Evolutionary conservation across 2,888 invertebrate species (phyloP).

Genomic region (Callyntrura guangdongensis): DNA sequence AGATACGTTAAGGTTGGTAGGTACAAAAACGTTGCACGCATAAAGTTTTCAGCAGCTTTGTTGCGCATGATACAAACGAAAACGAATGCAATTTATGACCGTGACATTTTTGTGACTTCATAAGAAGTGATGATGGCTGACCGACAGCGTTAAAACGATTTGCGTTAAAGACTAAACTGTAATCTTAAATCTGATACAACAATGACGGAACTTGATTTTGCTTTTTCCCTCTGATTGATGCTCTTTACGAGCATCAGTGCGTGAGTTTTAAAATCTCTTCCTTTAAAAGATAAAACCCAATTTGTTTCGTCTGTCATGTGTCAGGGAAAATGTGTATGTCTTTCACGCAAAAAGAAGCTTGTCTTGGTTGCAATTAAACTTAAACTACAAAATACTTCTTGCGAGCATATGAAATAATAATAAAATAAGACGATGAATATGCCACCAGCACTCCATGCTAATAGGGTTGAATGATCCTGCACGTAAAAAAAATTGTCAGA

Average conservation of each 20-base stretch:
- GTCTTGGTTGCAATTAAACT: background rate
- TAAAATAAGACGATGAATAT: background rate
- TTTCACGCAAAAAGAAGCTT: background rate
- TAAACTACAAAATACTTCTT: conserved; percentile 2
- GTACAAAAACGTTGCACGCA: too few species aligned
- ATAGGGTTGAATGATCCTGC: background rate
- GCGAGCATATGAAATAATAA: background rate
- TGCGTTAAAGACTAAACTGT: background rate
- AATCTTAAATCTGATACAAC: conserved; percentile 35
- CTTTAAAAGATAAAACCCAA: background rate
- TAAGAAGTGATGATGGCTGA: background rate
- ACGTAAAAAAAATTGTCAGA: background rate
- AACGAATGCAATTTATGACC: conserved; percentile 28
- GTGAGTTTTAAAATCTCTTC: background rate
- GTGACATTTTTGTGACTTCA: conserved; percentile 30
- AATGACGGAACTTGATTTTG: conserved; percentile 37
- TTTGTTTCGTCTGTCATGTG: conserved; percentile 29
- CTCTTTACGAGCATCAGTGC: background rate
- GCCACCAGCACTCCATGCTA: background rate
- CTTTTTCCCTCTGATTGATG: background rate
- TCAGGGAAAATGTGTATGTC: background rate
- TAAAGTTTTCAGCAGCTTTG: conserved; percentile 18
- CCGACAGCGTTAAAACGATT: background rate
- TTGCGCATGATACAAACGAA: background rate
- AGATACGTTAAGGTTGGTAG: background rate